A percentile compares a stretch with the other conserved stretches of the same genome.
These are phyloP conservation scores for Gorsachius magnificus DNA, from an alignment of 2,797 vertebrate genomes.

Conservation along the genomic window DNA sequence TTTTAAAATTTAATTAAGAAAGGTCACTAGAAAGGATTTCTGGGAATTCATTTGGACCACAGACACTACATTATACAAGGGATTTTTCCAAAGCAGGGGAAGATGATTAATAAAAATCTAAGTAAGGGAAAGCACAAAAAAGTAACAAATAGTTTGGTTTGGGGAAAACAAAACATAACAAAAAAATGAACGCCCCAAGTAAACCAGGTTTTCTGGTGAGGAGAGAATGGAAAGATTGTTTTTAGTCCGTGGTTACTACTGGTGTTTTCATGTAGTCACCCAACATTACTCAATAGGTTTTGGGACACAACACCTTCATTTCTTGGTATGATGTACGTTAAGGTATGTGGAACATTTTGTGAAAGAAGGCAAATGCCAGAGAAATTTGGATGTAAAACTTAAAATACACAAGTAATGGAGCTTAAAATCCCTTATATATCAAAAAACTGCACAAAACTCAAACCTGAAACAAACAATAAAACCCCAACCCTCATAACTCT, in stretches of 20 bases:
- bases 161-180: background rate
- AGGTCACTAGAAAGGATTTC: background rate
- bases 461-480: background rate
- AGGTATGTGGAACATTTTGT: background rate
- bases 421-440: background rate
- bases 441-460: background rate
- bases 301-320: background rate
- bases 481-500: accelerated
- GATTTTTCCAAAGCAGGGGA: background rate
- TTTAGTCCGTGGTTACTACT: background rate
- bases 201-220: accelerated
- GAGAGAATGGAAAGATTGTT: background rate
- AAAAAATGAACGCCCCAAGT: accelerated
- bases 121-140: background rate
- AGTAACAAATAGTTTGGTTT: background rate
- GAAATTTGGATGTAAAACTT: background rate
- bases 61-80: background rate
- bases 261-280: background rate
- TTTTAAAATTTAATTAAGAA: background rate
- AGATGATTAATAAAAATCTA: background rate
- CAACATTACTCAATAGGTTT: background rate
- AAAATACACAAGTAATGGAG: accelerated
- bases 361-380: background rate
- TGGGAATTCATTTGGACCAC: background rate
- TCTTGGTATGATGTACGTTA: accelerated